Percentiles rank a stretch among this genome's conserved stretches.
Conservation (phyloP, 2,888 invertebrate species). For the Pristionchus japonicus region DNA sequence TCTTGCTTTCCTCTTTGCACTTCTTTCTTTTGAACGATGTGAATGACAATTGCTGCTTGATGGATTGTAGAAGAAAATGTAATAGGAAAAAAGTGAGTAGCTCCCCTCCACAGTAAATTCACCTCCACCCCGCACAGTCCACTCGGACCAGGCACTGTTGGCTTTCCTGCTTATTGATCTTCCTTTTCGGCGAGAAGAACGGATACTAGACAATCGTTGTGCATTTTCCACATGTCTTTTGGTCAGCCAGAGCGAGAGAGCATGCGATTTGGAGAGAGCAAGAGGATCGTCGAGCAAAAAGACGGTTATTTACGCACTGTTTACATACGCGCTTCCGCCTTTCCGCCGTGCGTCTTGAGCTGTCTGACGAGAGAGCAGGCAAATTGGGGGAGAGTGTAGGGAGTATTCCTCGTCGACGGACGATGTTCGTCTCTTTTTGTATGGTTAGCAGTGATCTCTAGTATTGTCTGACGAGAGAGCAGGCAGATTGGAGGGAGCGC, state of each 20-base stretch:
- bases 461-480: not conserved
- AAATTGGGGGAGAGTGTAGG: too few species aligned
- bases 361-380: too few species aligned
- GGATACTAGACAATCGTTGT: too few species aligned
- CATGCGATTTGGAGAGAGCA: not conserved
- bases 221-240: too few species aligned
- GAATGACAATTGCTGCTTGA: too few species aligned
- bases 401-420: too few species aligned
- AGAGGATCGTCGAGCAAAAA: not conserved
- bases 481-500: not conserved
- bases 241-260: too few species aligned
- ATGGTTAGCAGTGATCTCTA: too few species aligned
- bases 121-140: not conserved
- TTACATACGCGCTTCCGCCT: slow-evolving; percentile 7
- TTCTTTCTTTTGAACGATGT: not conserved
- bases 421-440: not conserved
- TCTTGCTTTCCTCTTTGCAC: too few species aligned
- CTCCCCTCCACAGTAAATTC: not conserved
- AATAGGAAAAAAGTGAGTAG: too few species aligned
- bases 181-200: not conserved
- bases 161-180: not conserved
- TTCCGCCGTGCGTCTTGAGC: too few species aligned
- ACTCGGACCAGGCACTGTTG: slow-evolving; percentile 1
- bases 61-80: not conserved
- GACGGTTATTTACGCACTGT: not conserved